Evolutionary conservation across 2,888 invertebrate genomes (phyloP).

Genomic region (Dichetophora obliterata): DNA sequence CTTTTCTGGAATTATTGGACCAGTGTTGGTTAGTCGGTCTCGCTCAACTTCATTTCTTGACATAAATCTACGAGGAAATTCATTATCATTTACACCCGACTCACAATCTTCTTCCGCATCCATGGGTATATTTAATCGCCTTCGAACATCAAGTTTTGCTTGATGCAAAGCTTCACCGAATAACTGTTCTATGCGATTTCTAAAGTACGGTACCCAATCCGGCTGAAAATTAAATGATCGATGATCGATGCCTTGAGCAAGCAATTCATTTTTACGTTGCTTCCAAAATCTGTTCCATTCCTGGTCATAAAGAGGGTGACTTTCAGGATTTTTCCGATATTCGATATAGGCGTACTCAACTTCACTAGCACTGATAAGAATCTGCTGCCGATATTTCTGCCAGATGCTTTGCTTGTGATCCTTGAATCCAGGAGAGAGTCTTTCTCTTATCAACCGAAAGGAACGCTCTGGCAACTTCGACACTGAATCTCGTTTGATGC

Average conservation of each 20-base stretch:
- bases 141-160: conserved; percentile 45
- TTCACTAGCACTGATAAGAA: conserved; percentile 42
- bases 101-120: conserved; percentile 45
- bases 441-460: not conserved
- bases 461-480: not conserved
- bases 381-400: conserved; percentile 48
- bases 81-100: not conserved
- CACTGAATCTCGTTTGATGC: not conserved
- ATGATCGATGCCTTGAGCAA: conserved; percentile 71
- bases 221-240: conserved; percentile 84
- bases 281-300: conserved; percentile 92
- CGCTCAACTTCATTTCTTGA: too few relatives aligned
- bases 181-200: conserved; percentile 80
- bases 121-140: conserved; percentile 44
- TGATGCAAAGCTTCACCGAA: conserved; percentile 77
- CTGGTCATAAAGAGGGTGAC: conserved; percentile 84
- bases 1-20: too few relatives aligned
- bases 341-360: conserved; percentile 72
- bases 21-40: too few relatives aligned
- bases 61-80: not conserved
- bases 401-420: conserved; percentile 43
- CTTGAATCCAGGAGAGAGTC: not conserved
- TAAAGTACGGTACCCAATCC: conserved; percentile 87
- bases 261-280: conserved; percentile 78
- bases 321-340: conserved; percentile 79